A percentile compares a stretch with the other conserved stretches of the same genome.
These are phyloP conservation scores for Myotis pilosus DNA, from an alignment of 2,797 vertebrate genomes.

Conservation along the genomic window DNA sequence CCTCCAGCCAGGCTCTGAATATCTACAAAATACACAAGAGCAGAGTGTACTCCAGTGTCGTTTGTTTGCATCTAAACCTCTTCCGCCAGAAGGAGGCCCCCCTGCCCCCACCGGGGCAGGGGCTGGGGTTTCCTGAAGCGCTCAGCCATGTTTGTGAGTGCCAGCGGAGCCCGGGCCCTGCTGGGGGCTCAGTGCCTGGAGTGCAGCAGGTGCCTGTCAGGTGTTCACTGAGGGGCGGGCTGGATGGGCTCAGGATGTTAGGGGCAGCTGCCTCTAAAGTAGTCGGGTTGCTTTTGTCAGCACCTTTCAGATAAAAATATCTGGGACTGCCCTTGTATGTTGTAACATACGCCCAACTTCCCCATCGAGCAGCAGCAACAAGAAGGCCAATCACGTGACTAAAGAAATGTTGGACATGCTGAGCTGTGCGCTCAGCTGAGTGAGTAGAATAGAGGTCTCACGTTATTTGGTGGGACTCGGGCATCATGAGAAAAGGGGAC, in stretches of 20 bases:
- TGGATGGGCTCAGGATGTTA: not conserved
- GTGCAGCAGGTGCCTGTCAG: not conserved
- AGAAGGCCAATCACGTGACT: not conserved
- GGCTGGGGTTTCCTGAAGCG: not conserved
- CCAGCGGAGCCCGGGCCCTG: not conserved
- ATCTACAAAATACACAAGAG: not conserved
- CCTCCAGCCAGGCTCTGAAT: too few species aligned
- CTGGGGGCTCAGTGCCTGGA: not conserved
- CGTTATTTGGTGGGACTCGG: not conserved
- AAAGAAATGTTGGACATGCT: not conserved
- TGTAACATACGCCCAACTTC: not conserved
- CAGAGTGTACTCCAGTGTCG: not conserved
- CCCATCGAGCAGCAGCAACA: not conserved
- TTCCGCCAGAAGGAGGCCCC: not conserved
- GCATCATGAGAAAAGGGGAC: not conserved
- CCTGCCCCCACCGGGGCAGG: not conserved
- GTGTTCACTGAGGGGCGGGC: not conserved
- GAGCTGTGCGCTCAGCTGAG: not conserved
- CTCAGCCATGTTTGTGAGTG: not conserved
- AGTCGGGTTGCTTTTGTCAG: not conserved
- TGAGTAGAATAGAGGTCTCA: not conserved
- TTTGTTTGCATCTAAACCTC: not conserved
- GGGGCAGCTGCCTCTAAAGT: not conserved
- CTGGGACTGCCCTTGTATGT: not conserved
- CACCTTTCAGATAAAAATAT: slow-evolving; percentile 4